phyloP scores from a whole-genome alignment of 2,888 invertebrate genomes.

The Ormyrus pomaceus region DNA sequence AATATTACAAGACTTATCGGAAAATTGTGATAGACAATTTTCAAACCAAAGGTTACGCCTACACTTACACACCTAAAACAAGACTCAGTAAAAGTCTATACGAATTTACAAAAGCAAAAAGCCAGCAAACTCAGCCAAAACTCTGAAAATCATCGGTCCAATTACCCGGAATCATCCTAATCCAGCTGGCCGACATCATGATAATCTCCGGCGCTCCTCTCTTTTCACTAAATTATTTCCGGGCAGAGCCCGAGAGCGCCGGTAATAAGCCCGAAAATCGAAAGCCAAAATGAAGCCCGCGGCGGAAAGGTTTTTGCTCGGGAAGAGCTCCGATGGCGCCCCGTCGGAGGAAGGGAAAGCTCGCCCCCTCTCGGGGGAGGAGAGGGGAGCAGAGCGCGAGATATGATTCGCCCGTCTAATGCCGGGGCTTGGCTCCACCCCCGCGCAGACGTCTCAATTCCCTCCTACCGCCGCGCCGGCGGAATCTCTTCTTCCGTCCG shows the following conservation, averaged over 20 bases:
- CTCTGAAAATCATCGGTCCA: too few species aligned
- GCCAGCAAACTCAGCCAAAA: too few species aligned
- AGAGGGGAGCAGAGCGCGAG: background rate
- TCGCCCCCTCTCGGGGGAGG: background rate
- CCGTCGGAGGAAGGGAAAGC: conserved; percentile 18
- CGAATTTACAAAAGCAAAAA: too few species aligned
- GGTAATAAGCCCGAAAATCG: conserved; percentile 30
- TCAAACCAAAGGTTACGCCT: background rate
- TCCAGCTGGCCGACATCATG: conserved; percentile 5
- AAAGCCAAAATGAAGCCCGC: conserved; percentile 33
- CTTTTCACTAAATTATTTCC: conserved; percentile 14
- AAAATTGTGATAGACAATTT: too few species aligned
- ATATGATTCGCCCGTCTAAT: conserved; percentile 47
- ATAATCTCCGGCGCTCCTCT: background rate
- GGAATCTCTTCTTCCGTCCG: background rate
- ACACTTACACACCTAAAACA: background rate
- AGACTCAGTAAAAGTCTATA: too few species aligned
- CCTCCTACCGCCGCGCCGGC: conserved; percentile 26
- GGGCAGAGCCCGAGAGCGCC: background rate
- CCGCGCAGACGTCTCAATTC: conserved; percentile 52
- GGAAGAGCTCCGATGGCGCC: too few species aligned
- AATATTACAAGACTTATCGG: too few species aligned
- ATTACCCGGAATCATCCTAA: too few species aligned
- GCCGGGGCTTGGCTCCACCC: conserved; percentile 43
- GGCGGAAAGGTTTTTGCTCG: conserved; percentile 25